A percentile compares a stretch with the other conserved stretches of the same genome.
phyloP scores from a whole-genome alignment of 92 coral and sea anemone species.

The Galaxea fascicularis region DNA sequence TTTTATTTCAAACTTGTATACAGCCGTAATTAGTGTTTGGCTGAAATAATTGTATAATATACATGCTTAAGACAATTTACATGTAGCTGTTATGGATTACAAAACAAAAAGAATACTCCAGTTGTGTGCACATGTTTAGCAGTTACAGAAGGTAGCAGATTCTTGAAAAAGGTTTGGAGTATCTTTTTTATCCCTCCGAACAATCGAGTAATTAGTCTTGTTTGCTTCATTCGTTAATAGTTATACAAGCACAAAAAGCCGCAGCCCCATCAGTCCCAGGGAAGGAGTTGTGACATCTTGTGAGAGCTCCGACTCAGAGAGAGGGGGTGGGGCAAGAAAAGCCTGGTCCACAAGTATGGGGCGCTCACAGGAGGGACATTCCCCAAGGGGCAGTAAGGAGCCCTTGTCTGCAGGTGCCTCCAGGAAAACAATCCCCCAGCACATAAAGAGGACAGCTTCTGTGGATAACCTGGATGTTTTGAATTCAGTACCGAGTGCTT shows the following conservation, averaged over 20 bases:
- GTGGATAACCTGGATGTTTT: constrained; percentile 18
- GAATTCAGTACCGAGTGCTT: constrained; percentile 55
- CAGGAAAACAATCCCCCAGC: constrained; percentile 9
- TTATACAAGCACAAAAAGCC: constrained; percentile 21
- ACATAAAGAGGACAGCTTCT: constrained; percentile 44
- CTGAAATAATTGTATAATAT: too few species aligned
- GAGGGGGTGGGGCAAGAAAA: constrained; percentile 35
- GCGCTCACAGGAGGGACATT: constrained; percentile 6
- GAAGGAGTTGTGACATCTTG: constrained; percentile 44
- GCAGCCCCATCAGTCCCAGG: constrained; percentile 37
- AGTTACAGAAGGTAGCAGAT: too few species aligned
- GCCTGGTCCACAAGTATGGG: constrained; percentile 39
- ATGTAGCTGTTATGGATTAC: too few species aligned
- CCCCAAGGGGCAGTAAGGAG: constrained; percentile 21
- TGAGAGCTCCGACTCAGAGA: constrained; percentile 79
- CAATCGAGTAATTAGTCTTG: too few species aligned
- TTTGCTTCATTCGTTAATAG: background rate
- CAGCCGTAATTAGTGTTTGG: too few species aligned
- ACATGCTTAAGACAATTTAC: too few species aligned
- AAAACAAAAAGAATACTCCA: too few species aligned
- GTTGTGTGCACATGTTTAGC: too few species aligned
- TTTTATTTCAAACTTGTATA: too few species aligned
- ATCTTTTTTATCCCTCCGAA: too few species aligned
- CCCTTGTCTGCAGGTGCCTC: constrained; percentile 22
- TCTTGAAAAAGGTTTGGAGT: too few species aligned